Conservation (phyloP, 2,888 invertebrate species). For the Drosophila niveifrons region DNA sequence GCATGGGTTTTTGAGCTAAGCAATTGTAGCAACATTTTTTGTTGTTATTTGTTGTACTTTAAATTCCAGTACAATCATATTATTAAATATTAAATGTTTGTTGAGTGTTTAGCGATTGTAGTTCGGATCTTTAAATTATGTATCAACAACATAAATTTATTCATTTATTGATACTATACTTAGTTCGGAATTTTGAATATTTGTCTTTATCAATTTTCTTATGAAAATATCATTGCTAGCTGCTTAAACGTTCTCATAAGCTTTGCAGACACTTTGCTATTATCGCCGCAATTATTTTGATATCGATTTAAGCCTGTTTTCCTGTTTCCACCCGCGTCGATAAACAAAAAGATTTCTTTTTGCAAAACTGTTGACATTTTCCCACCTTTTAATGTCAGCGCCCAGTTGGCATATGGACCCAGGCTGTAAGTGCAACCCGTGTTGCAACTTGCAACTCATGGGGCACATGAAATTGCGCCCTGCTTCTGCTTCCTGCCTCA, state of each 20-base stretch:
- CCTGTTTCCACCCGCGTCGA: not conserved
- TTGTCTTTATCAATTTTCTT: too few species aligned
- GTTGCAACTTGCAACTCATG: conserved; percentile 52
- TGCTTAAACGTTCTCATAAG: not conserved
- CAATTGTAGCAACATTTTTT: too few species aligned
- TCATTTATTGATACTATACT: too few species aligned
- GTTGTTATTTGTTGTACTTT: too few species aligned
- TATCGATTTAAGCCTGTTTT: conserved; percentile 29
- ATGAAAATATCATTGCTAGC: not conserved
- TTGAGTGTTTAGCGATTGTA: too few species aligned
- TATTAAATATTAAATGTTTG: too few species aligned
- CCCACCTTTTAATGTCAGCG: conserved; percentile 85
- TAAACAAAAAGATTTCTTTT: conserved; percentile 11
- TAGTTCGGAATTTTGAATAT: too few species aligned
- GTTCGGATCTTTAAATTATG: too few species aligned
- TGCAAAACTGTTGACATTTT: conserved; percentile 82
- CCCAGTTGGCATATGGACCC: conserved; percentile 44
- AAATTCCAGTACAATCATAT: too few species aligned
- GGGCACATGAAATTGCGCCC: conserved; percentile 11
- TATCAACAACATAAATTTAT: too few species aligned
- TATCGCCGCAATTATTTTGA: conserved; percentile 59
- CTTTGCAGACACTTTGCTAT: conserved; percentile 1
- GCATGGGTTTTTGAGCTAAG: too few species aligned
- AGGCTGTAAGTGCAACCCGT: conserved; percentile 32
- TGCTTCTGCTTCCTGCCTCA: not conserved